Base-by-base conservation (phyloP, 2,113 vertebrate species). In the Corythoichthys intestinalis region DNA sequence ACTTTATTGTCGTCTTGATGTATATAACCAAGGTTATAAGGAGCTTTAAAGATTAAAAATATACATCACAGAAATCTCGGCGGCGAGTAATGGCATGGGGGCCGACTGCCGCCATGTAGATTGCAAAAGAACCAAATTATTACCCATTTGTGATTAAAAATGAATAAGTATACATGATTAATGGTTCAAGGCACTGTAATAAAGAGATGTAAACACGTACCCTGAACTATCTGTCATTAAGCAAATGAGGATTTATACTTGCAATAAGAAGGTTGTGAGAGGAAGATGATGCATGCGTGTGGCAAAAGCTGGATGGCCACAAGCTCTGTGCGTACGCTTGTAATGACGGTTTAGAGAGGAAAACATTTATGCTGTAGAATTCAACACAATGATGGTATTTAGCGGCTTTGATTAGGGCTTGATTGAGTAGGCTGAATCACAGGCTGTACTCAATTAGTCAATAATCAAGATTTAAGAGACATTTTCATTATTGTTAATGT, bases 181-280 rank as follows among this genome's bases (percentile, higher is more conserved):
- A 81, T 74, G 74, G 53, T 54, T 65, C 39, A 34, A 17, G 65
- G n/a, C 75, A 57, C 59, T 60, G 72, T 82, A 85, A 86, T 85
- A 87, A 85, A 84, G 79, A 81, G 78, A 86, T 86, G 85, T 87
- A 84, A 87, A 88, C 84, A 85, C 75, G 76, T 35, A 71, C 79
- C 78, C 70, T 65, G 66, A 60, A 28, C 69, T 65, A 86, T 89
- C 83, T 72, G 61, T 89, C 87, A 82, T 66, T 28, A 67, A 65
- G 67, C 72, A 86, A 88, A 90, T 85, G 68, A 87, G 85, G 82
- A 90, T 90, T 90, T 87, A 90, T 87, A 84, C 83, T 76, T 82
- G 86, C 82, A 89, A 89, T 90, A 86, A 87, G 78, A 63, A 67
- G 78, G 76, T 66, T 65, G 41, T 75, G 75, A 67, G 77, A 77